Conservation (phyloP, 1,140 invertebrate genomes). For the Matsumurasca onukii region DNA sequence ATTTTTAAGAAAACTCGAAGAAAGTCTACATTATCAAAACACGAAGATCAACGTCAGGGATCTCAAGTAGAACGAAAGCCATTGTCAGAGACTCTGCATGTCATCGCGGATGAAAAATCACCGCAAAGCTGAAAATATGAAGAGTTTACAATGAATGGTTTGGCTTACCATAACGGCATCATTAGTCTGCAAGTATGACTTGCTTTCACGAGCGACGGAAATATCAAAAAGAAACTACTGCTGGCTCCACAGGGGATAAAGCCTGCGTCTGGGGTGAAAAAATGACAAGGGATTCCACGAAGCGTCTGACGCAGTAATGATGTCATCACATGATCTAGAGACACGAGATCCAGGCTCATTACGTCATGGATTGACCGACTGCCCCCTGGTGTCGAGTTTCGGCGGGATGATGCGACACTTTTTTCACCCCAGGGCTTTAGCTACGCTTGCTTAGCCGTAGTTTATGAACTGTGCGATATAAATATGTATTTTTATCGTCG, state of each 20-base stretch:
- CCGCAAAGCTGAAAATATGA: neutral
- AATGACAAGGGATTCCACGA: neutral
- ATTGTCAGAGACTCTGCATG: too few species aligned
- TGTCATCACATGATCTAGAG: neutral
- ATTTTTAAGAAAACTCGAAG: too few species aligned
- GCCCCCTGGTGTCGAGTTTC: neutral
- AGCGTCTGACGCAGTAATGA: neutral
- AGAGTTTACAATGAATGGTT: neutral
- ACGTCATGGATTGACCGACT: neutral
- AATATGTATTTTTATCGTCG: constrained; percentile 24
- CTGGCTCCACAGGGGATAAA: too few species aligned
- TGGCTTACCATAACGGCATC: neutral
- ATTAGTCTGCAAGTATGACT: neutral
- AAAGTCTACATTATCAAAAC: too few species aligned
- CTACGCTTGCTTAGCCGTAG: constrained; percentile 6
- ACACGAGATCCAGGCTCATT: neutral
- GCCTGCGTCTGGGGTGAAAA: neutral
- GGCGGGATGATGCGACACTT: neutral
- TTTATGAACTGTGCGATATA: constrained; percentile 24
- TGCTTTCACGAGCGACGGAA: neutral
- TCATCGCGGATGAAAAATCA: neutral
- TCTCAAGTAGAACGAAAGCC: too few species aligned
- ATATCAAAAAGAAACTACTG: neutral
- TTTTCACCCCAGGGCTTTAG: constrained; percentile 24
- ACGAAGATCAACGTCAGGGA: too few species aligned